Evolutionary conservation across 2,113 vertebrate species (phyloP).

Genomic region (Formicarius rufipectus): DNA sequence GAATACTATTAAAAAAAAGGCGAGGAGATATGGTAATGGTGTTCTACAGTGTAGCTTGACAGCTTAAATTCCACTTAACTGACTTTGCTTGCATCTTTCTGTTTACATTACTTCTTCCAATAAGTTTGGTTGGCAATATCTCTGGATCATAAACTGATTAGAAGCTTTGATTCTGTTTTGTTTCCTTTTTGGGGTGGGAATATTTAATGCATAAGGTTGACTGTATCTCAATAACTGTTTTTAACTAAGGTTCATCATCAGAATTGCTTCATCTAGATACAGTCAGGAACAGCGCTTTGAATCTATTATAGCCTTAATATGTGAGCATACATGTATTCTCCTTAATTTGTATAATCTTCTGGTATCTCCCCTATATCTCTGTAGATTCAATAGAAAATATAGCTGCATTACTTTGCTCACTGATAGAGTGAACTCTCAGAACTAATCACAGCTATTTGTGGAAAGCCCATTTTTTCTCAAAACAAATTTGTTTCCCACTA

Average conservation of each 20-base stretch:
- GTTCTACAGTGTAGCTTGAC: conserved; percentile 70
- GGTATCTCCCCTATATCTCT: neutral
- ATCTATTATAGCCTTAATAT: conserved; percentile 32
- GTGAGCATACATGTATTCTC: neutral
- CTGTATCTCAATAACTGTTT: conserved; percentile 27
- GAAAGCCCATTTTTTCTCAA: conserved; percentile 8
- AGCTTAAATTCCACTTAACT: conserved; percentile 73
- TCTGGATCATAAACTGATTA: conserved; percentile 60
- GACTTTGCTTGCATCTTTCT: conserved; percentile 61
- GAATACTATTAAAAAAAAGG: conserved; percentile 77
- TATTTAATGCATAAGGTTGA: conserved; percentile 28
- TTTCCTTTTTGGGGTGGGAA: conserved; percentile 41
- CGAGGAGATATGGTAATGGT: conserved; percentile 73
- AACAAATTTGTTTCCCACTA: neutral
- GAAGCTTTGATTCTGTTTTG: conserved; percentile 58
- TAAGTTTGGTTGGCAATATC: conserved; percentile 58
- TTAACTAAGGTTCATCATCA: conserved; percentile 36
- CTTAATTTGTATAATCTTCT: conserved; percentile 27
- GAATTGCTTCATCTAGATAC: conserved; percentile 19
- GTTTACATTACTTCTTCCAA: conserved; percentile 58
- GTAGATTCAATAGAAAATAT: neutral
- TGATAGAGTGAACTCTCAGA: neutral
- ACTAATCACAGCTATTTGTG: neutral
- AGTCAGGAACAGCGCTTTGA: neutral
- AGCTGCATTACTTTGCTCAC: neutral